These are phyloP conservation scores for Ophthalmolycus amberensis DNA, from an alignment of 2,113 vertebrate species.

Conservation along the genomic window DNA sequence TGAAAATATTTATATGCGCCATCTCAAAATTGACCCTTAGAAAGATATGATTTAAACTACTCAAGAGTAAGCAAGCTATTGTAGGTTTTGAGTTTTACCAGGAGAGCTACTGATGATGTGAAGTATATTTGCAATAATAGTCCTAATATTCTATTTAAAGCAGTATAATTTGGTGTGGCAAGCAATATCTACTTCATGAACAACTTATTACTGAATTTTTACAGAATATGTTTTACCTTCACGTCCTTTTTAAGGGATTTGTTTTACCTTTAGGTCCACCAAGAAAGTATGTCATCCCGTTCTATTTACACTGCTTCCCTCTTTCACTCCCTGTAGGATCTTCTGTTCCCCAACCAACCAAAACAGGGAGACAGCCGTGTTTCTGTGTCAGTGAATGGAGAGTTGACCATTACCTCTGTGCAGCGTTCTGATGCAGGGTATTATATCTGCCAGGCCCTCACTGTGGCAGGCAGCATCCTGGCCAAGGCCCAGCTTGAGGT, in stretches of 20 bases:
- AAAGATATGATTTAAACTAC: background rate
- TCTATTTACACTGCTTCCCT: conserved; percentile 4
- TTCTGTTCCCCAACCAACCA: conserved; percentile 94
- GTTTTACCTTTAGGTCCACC: background rate
- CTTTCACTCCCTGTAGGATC: conserved; percentile 83
- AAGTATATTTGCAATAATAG: background rate
- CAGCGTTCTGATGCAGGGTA: conserved; percentile 92
- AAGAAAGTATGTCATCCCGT: background rate
- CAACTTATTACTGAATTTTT: background rate
- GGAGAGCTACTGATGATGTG: background rate
- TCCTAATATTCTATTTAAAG: too few species aligned
- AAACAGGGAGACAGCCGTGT: conserved; percentile 89
- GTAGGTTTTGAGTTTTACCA: background rate
- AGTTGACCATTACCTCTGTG: conserved; percentile 91
- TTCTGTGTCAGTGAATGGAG: conserved; percentile 90
- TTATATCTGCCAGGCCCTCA: conserved; percentile 96
- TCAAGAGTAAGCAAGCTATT: background rate
- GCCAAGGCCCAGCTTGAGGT: conserved; percentile 96
- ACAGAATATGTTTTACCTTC: background rate
- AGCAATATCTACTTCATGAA: background rate
- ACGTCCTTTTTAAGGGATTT: background rate
- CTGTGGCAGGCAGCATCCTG: conserved; percentile 95
- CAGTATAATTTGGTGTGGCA: background rate
- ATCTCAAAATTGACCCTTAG: background rate
- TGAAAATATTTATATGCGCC: background rate